Evolutionary conservation across 2,888 invertebrate species (phyloP).

Genomic region (Leptura quadrifasciata): DNA sequence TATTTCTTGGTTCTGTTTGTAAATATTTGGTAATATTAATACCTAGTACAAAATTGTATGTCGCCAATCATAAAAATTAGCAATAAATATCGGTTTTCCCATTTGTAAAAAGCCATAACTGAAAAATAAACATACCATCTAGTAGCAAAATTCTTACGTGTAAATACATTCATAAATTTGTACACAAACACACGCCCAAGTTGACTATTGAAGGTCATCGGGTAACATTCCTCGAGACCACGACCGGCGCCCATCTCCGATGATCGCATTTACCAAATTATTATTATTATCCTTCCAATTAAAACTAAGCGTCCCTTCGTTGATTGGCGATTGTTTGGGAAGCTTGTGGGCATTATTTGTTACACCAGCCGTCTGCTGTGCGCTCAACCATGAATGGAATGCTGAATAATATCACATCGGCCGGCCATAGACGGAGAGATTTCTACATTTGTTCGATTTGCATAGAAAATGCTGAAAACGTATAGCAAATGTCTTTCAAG

Average conservation of each 20-base stretch:
- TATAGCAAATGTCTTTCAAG: background rate
- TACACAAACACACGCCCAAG: conserved; percentile 56
- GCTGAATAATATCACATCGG: conserved; percentile 61
- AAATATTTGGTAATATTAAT: background rate
- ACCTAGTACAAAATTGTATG: no score
- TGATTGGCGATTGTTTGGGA: conserved; percentile 40
- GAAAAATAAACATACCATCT: conserved; percentile 34
- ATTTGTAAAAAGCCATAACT: conserved; percentile 16
- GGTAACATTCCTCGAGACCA: conserved; percentile 63
- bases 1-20: no score
- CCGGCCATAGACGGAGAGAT: conserved; percentile 37
- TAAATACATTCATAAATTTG: conserved; percentile 48
- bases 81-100: conserved; percentile 36
- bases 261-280: conserved; percentile 62
- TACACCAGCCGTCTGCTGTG: conserved; percentile 41
- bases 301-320: conserved; percentile 38
- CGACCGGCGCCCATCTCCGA: conserved; percentile 62
- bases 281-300: conserved; percentile 54
- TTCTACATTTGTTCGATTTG: conserved; percentile 32
- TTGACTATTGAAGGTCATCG: conserved; percentile 65
- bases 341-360: conserved; percentile 44
- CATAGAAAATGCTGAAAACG: conserved; percentile 26
- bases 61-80: conserved; percentile 1
- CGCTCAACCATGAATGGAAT: conserved; percentile 63
- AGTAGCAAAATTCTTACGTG: conserved; percentile 53